These are phyloP conservation scores for Aphidius colemani DNA, from an alignment of 2,888 invertebrate species.

Conservation along the genomic window DNA sequence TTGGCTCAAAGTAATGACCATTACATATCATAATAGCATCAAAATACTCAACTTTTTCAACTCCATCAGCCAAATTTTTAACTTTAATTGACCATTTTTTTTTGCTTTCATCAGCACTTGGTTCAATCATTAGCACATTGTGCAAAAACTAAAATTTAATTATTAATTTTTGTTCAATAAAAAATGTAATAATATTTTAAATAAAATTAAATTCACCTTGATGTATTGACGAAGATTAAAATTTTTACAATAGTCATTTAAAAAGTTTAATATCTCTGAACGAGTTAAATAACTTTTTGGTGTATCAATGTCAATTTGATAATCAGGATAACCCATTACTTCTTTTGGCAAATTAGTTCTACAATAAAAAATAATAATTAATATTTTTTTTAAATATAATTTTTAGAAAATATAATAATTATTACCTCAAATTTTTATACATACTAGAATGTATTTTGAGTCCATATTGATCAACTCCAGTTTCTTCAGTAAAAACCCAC, in stretches of 20 bases:
- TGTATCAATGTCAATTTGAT: slow-evolving; percentile 71
- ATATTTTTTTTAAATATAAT: background rate
- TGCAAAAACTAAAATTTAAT: slow-evolving; percentile 46
- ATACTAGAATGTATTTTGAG: slow-evolving; percentile 87
- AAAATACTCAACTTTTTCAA: slow-evolving; percentile 46
- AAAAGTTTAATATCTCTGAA: slow-evolving; percentile 73
- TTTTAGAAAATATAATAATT: slow-evolving; percentile 9
- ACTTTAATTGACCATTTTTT: slow-evolving; percentile 53
- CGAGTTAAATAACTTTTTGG: slow-evolving; percentile 76
- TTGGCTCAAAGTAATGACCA: slow-evolving; percentile 64
- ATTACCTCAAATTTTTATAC: slow-evolving; percentile 85
- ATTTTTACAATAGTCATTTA: slow-evolving; percentile 73
- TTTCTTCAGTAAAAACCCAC: slow-evolving; percentile 84
- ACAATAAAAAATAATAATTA: slow-evolving; percentile 42
- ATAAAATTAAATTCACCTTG: slow-evolving; percentile 45
- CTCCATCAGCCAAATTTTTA: slow-evolving; percentile 44
- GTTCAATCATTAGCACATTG: slow-evolving; percentile 50
- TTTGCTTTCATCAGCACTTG: slow-evolving; percentile 26
- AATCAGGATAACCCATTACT: slow-evolving; percentile 90
- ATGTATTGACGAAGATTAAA: slow-evolving; percentile 71
- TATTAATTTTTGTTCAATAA: background rate
- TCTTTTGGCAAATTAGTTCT: slow-evolving; percentile 94
- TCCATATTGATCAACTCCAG: slow-evolving; percentile 77
- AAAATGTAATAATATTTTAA: slow-evolving; percentile 9
- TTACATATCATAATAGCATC: slow-evolving; percentile 60